Evolutionary conservation across 1,140 invertebrate species (phyloP).

Genomic region (Diplogasteroides magnus): DNA sequence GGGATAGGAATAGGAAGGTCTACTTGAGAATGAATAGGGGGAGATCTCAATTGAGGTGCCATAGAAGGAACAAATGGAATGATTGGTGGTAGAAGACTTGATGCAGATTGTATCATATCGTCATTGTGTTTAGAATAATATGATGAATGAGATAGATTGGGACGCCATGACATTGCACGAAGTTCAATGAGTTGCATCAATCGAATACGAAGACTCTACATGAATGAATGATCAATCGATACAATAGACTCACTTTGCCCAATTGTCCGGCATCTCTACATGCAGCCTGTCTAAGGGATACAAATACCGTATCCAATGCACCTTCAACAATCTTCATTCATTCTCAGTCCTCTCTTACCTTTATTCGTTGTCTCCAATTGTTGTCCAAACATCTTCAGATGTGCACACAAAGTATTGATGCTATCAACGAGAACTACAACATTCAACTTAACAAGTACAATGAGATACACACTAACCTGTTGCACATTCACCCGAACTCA

Average conservation of each 20-base stretch:
- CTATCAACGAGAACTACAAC: neutral
- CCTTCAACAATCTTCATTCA: conserved; percentile 26
- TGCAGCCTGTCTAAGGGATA: conserved; percentile 46
- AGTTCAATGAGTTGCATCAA: conserved; percentile 50
- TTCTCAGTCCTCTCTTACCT: neutral
- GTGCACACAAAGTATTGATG: neutral
- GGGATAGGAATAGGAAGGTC: neutral
- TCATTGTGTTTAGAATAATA: conserved; percentile 43
- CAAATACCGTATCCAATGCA: conserved; percentile 48
- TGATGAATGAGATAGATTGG: conserved; percentile 48
- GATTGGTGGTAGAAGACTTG: neutral
- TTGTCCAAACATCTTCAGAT: neutral
- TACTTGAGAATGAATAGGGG: neutral
- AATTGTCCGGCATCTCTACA: conserved; percentile 49
- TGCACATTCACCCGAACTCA: neutral
- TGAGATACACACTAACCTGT: neutral
- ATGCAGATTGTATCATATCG: neutral
- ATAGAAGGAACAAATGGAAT: neutral
- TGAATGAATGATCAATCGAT: neutral
- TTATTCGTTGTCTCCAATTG: neutral
- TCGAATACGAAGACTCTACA: neutral
- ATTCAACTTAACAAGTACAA: neutral
- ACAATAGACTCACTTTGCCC: conserved; percentile 23
- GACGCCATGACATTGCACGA: conserved; percentile 46
- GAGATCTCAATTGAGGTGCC: neutral